Base-by-base conservation (phyloP, 2,888 invertebrate species). In the Acronicta alni region DNA sequence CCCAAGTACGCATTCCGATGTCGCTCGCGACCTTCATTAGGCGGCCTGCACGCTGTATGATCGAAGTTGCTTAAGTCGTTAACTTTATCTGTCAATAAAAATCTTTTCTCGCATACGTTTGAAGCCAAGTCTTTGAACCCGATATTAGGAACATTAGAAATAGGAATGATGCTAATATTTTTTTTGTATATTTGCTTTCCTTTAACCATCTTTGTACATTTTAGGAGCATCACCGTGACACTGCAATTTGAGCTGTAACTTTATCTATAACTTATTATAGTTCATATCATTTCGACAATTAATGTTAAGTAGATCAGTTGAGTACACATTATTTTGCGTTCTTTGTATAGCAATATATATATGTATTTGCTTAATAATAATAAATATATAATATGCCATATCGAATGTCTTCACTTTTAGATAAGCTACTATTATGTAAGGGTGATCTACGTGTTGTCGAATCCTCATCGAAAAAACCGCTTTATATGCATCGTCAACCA, bases 1-100 rank as follows among this genome's bases (percentile, higher is more conserved):
- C 88, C 91, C 90, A 82, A 75, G 79, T 79, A 57, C 79, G 76
- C 77, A 88, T 89, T 86, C 88, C 85, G 77, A 67, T 60, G 77
- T 67, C 67, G 70, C 77, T 60, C 66, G 69, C 83, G 85, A 80
- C 82, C 81, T 82, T 84, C 72, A 56, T 81, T 62, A 92, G 90
- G 91, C 82, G 65, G 72, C 45, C 73, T 60, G 60, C 81, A 88
- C 70, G 83, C 83, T 35, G 12, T 45, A 38, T 57, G 53, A 70
- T 14, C 41, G 38, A 35, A 18, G 15, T 12, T 35, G 32, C 9
- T 9, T n/a, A 3, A 17, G 15, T 35, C 16, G 23, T 16, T 35
- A 47, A 51, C 30, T 1, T 17, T n/a, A 17, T 52, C 8, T 48
- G 20, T 44, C 35, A 54, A 59, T 42, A 49, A 26, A 17, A n/a